A percentile compares a stretch with the other conserved stretches of the same genome.
Conservation (phyloP, 2,888 invertebrate species). For the Drosophila histrio region DNA sequence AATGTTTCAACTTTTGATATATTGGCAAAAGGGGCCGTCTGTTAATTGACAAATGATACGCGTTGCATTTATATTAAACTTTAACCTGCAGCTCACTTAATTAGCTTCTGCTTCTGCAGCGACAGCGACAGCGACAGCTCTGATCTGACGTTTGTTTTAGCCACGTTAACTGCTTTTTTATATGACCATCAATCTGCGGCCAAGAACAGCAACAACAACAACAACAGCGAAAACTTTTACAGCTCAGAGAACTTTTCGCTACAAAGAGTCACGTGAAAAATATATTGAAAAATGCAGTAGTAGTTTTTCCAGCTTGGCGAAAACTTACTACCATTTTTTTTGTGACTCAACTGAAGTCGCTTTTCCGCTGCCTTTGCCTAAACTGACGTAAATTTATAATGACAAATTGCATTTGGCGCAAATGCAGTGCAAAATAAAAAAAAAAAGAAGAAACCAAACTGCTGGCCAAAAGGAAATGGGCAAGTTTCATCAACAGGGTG, state of each 20-base stretch:
- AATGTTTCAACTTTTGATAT: constrained; percentile 52
- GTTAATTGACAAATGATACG: constrained; percentile 74
- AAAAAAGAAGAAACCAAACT: constrained; percentile 2
- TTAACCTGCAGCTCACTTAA: constrained; percentile 69
- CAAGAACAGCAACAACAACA: constrained; percentile 13
- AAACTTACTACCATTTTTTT: constrained; percentile 25
- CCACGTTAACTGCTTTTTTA: constrained; percentile 75
- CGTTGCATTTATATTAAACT: constrained; percentile 66
- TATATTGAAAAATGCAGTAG: constrained; percentile 69
- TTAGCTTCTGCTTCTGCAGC: constrained; percentile 46
- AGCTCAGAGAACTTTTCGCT: constrained; percentile 48
- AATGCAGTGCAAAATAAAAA: constrained; percentile 52
- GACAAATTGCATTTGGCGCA: constrained; percentile 80
- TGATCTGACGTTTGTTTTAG: constrained; percentile 36
- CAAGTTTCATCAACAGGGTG: constrained; percentile 4
- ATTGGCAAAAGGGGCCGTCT: not conserved
- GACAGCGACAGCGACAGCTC: constrained; percentile 25
- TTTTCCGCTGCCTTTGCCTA: constrained; percentile 61
- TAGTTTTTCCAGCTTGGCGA: constrained; percentile 34
- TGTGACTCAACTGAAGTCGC: constrained; percentile 29
- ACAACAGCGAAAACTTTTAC: constrained; percentile 21
- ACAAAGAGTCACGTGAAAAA: constrained; percentile 56
- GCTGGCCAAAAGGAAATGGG: constrained; percentile 26
- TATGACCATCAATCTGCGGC: constrained; percentile 71
- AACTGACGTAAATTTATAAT: constrained; percentile 81